phyloP scores from a whole-genome alignment of 2,888 invertebrate species.

The Pocota personata region DNA sequence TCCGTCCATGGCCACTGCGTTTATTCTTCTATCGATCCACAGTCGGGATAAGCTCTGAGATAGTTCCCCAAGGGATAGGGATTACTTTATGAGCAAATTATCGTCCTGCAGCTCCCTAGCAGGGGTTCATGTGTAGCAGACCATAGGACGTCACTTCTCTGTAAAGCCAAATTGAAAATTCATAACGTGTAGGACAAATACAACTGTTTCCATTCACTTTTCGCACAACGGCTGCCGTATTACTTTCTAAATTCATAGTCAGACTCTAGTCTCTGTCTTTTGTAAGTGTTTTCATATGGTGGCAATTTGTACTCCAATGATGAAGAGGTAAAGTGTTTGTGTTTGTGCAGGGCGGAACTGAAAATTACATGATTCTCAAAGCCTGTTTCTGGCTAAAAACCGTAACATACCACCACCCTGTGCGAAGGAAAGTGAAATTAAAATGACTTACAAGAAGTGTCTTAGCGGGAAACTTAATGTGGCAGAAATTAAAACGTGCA shows the following conservation, averaged over 20 bases:
- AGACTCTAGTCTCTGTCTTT: slow-evolving; percentile 20
- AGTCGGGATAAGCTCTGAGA: neutral
- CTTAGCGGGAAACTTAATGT: slow-evolving; percentile 25
- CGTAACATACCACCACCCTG: neutral
- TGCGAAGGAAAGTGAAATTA: slow-evolving; percentile 42
- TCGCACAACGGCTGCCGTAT: slow-evolving; percentile 33
- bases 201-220: slow-evolving; percentile 58
- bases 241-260: slow-evolving; percentile 58
- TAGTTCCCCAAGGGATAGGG: slow-evolving; percentile 13
- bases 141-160: slow-evolving; percentile 19
- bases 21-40: neutral
- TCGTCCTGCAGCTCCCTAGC: slow-evolving; percentile 16
- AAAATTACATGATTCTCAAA: neutral
- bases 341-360: neutral
- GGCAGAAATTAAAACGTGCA: slow-evolving; percentile 39
- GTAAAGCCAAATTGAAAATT: slow-evolving; percentile 46
- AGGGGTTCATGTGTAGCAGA: slow-evolving; percentile 5
- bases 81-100: slow-evolving; percentile 16
- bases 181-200: slow-evolving; percentile 26
- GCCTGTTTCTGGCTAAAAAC: neutral
- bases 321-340: slow-evolving; percentile 27
- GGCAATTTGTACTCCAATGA: slow-evolving; percentile 20
- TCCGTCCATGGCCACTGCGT: neutral
- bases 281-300: slow-evolving; percentile 23
- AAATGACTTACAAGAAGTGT: slow-evolving; percentile 31